Base-by-base conservation (phyloP, 92 coral and sea anemone species). In the Muricea muricata region DNA sequence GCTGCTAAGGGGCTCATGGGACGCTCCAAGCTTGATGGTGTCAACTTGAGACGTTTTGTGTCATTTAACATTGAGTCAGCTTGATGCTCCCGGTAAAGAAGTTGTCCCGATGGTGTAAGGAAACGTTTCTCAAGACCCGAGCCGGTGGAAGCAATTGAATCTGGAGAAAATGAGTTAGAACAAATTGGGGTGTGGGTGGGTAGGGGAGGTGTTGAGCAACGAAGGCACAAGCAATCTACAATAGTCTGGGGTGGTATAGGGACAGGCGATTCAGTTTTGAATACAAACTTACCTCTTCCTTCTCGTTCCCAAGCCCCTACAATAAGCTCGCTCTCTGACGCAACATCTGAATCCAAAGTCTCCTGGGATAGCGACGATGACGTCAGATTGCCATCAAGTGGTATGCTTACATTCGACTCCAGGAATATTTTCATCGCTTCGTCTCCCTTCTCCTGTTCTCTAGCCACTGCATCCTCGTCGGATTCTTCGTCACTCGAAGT, bases 381-480 rank as follows among this genome's bases (percentile, higher is more conserved):
- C 45, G 81, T 76, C 81, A 76, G 10, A 42, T 57, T 57, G 2
- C 81, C 67, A 50, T 76, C 81, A 18, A 76, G 81, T 8, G 81
- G 81, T 29, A 76, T 57, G n/a, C 67, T 76, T 4, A 76, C 37
- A 37, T 76, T 76, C 11, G 66, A 48, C 45, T 76, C 81, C 42
- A 76, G 42, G 60, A 76, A 76, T 7, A 14, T 48, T 32, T 55
- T 29, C 67, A 76, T 50, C 23, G 66, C 81, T 14, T 76, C 66
- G 47, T 76, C 81, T 32, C 81, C 81, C 34, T 55, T 76, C 25
- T 31, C 41, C 39, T 76, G 81, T 14, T 76, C 67, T 14, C 67
- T 57, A 34, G 57, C n/a, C 52, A 30, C 18, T 30, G 39, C 60
- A 50, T 76, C 81, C 66, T 76, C 81, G 1, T 76, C 81, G 13